These are phyloP conservation scores for Chamaedrilus cognettii DNA, from an alignment of 2,888 invertebrate species.

Conservation along the genomic window DNA sequence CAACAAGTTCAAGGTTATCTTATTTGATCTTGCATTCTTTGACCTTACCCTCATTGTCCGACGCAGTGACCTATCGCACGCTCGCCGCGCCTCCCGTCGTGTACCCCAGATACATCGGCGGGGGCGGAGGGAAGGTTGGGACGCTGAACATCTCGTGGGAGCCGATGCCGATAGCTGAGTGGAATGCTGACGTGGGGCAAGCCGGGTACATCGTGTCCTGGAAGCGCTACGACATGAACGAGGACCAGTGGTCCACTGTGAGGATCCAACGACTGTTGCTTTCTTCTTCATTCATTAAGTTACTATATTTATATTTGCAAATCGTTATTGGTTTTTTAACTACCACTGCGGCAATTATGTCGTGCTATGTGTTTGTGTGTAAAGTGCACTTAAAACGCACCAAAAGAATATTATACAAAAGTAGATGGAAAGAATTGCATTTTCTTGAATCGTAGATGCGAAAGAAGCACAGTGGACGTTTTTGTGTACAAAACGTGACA, in stretches of 20 bases:
- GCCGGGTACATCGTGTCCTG: slow-evolving; percentile 90
- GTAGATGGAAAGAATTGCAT: too few species aligned
- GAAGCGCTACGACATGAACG: slow-evolving; percentile 35
- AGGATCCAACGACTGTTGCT: background rate
- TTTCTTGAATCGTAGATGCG: too few species aligned
- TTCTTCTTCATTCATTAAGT: slow-evolving; percentile 5
- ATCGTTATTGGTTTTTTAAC: background rate
- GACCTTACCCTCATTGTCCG: background rate
- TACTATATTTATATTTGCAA: background rate
- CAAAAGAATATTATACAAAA: too few species aligned
- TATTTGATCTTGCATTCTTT: too few species aligned
- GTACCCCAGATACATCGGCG: slow-evolving; percentile 79
- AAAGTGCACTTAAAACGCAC: too few species aligned
- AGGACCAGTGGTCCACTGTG: slow-evolving; percentile 35
- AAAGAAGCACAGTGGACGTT: too few species aligned
- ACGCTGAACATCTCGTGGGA: slow-evolving; percentile 79
- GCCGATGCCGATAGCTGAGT: slow-evolving; percentile 65
- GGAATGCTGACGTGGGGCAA: slow-evolving; percentile 86
- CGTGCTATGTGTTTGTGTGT: background rate
- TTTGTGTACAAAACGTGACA: too few species aligned
- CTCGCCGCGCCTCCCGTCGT: slow-evolving; percentile 81
- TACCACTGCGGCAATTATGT: background rate
- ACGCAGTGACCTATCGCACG: slow-evolving; percentile 56
- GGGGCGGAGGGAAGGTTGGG: slow-evolving; percentile 95
- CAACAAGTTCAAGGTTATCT: too few species aligned